Evolutionary conservation across 1,140 invertebrate species (phyloP).

Genomic region (Bombus consobrinus): DNA sequence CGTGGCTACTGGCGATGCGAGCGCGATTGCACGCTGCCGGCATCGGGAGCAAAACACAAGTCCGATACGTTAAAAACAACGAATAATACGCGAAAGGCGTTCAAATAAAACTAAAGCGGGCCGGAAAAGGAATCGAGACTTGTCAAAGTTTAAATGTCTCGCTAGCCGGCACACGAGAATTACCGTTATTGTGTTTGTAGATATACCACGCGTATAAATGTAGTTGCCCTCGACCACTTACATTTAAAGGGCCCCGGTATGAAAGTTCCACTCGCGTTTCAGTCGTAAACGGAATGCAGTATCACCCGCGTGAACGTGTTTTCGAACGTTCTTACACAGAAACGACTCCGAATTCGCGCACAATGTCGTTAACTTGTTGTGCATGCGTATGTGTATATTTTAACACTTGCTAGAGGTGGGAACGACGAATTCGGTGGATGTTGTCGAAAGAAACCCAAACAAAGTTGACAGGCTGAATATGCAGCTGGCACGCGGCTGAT

Average conservation of each 20-base stretch:
- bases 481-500: constrained; percentile 47
- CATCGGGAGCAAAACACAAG: neutral
- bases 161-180: neutral
- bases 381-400: neutral
- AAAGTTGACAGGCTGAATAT: constrained; percentile 23
- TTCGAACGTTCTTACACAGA: neutral
- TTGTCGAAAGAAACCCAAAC: constrained; percentile 31
- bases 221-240: constrained; percentile 15
- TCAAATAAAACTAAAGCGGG: constrained; percentile 22
- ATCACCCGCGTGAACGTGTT: constrained; percentile 27
- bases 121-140: neutral
- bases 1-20: neutral
- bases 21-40: constrained; percentile 2
- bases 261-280: constrained; percentile 45
- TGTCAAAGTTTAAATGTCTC: constrained; percentile 47
- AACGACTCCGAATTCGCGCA: neutral
- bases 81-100: constrained; percentile 6
- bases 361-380: neutral
- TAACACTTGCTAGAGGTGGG: neutral
- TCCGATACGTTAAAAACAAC: neutral
- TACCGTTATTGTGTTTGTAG: neutral
- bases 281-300: neutral
- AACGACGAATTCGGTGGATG: constrained; percentile 7
- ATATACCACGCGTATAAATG: neutral
- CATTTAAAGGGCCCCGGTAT: constrained; percentile 51